Evolutionary conservation across 2,797 vertebrate species (phyloP).

Genomic region (Muraenolepis orangiensis): DNA sequence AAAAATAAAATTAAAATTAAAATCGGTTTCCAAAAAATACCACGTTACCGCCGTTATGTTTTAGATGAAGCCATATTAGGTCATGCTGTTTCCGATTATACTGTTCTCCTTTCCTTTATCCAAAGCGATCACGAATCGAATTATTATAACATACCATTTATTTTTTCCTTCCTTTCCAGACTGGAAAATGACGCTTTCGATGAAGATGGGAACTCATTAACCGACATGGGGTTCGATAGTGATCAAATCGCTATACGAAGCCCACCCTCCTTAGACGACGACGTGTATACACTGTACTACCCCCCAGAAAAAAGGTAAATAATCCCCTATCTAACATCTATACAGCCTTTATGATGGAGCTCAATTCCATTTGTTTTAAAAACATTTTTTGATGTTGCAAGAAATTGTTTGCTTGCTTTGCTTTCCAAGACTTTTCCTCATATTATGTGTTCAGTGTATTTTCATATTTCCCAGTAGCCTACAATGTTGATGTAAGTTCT

Average conservation of each 20-base stretch:
- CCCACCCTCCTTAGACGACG: constrained; percentile 82
- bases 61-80: not conserved
- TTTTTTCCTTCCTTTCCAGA: constrained; percentile 61
- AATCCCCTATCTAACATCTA: constrained; percentile 1
- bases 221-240: constrained; percentile 83
- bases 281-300: constrained; percentile 84
- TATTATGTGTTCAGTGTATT: constrained; percentile 65
- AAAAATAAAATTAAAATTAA: not conserved
- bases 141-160: constrained; percentile 35
- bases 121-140: constrained; percentile 19
- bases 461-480: constrained; percentile 58
- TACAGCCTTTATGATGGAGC: constrained; percentile 1
- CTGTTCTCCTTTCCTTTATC: not conserved
- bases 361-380: constrained; percentile 34
- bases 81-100: not conserved
- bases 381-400: constrained; percentile 51
- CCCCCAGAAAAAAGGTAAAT: constrained; percentile 87
- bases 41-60: not conserved
- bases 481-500: constrained; percentile 47
- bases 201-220: constrained; percentile 86
- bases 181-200: constrained; percentile 89
- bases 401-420: constrained; percentile 66
- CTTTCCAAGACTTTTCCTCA: constrained; percentile 58
- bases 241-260: constrained; percentile 84
- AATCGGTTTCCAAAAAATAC: not conserved